Evolutionary conservation across 2,888 invertebrate genomes (phyloP).

Genomic region (Ormyrus rosae): DNA sequence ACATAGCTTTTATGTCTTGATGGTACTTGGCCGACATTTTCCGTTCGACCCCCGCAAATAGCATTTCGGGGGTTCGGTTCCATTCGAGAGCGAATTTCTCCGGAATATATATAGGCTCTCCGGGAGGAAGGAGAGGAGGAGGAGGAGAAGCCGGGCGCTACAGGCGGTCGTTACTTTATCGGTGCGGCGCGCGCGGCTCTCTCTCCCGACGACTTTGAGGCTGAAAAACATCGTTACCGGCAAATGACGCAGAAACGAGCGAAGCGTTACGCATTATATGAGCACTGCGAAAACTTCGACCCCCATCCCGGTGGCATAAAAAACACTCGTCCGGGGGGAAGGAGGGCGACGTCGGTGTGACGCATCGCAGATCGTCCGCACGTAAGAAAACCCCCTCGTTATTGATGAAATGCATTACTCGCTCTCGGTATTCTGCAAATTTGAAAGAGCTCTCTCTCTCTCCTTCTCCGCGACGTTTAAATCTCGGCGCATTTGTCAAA

Average conservation of each 20-base stretch:
- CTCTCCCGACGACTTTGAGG: constrained; percentile 10
- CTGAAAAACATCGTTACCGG: constrained; percentile 51
- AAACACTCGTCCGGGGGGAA: neutral
- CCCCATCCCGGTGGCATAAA: neutral
- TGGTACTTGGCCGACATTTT: constrained; percentile 54
- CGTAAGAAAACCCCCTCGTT: neutral
- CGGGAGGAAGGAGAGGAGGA: neutral
- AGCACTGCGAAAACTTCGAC: neutral
- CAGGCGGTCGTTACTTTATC: constrained; percentile 53
- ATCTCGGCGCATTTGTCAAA: no score
- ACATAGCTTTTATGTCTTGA: constrained; percentile 48
- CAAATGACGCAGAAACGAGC: constrained; percentile 54
- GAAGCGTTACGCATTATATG: neutral
- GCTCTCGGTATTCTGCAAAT: no score
- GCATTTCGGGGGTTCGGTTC: constrained; percentile 25
- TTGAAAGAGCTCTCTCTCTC: no score
- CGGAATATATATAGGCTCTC: neutral
- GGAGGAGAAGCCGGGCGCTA: constrained; percentile 11
- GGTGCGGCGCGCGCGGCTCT: neutral
- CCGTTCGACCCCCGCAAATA: constrained; percentile 24
- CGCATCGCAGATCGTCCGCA: neutral
- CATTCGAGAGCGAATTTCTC: no score
- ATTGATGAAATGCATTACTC: no score
- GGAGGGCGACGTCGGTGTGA: neutral
- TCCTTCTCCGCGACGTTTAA: no score